Percentiles rank a stretch among this genome's conserved stretches.
Evolutionary conservation across 2,888 invertebrate genomes (phyloP).

Genomic region (Chloromyia formosa): DNA sequence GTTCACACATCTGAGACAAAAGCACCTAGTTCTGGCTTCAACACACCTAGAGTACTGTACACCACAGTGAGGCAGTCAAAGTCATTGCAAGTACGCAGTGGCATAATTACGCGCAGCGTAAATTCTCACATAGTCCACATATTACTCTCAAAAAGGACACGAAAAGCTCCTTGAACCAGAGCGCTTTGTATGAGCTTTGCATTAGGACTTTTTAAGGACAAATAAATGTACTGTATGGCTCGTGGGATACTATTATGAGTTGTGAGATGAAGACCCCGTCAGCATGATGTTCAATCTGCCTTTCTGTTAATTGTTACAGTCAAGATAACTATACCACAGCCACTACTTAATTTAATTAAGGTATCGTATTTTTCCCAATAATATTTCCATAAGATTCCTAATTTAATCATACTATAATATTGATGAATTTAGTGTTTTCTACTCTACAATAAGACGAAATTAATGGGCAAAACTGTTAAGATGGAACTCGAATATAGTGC

Average conservation of each 20-base stretch:
- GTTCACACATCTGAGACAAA: constrained; percentile 29
- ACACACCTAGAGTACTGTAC: constrained; percentile 4
- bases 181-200: background rate
- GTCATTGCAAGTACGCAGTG: constrained; percentile 9
- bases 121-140: constrained; percentile 7
- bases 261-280: too few species aligned
- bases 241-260: too few species aligned
- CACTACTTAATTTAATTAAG: background rate
- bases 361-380: background rate
- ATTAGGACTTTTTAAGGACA: too few species aligned
- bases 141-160: constrained; percentile 3
- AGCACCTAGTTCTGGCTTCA: constrained; percentile 8
- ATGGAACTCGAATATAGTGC: too few species aligned
- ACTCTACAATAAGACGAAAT: too few species aligned
- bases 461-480: too few species aligned
- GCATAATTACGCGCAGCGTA: constrained; percentile 7
- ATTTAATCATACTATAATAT: too few species aligned
- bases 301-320: background rate
- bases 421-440: too few species aligned
- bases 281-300: background rate
- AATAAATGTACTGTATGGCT: too few species aligned
- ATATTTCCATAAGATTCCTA: too few species aligned
- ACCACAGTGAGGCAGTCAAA: constrained; percentile 42
- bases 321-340: constrained; percentile 1
- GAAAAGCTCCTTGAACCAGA: background rate